phyloP scores from a whole-genome alignment of 2,113 vertebrate genomes.

The Microcebus jonahi region DNA sequence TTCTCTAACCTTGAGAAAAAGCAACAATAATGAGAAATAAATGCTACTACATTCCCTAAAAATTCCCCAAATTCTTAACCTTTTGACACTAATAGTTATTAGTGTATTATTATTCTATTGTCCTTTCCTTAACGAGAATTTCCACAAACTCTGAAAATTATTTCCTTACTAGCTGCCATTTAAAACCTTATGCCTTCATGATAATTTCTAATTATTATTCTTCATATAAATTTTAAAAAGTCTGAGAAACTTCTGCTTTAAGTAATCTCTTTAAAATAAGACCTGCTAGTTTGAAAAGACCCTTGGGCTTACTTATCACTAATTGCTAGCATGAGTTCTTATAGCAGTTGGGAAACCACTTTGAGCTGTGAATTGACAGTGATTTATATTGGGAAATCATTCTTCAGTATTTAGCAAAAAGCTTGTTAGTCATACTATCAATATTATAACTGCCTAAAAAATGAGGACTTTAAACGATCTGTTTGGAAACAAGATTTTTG shows the following conservation, averaged over 20 bases:
- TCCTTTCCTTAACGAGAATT: background rate
- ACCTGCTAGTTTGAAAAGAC: background rate
- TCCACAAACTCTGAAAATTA: background rate
- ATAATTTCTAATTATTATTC: background rate
- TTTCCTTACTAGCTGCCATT: background rate
- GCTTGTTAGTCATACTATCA: background rate
- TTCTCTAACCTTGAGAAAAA: slow-evolving; percentile 42
- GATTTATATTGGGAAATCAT: background rate
- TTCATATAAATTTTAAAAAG: slow-evolving; percentile 21
- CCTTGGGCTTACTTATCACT: background rate
- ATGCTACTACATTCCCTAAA: background rate
- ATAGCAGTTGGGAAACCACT: background rate
- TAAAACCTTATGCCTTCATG: slow-evolving; percentile 33
- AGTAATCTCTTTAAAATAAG: background rate
- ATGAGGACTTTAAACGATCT: background rate
- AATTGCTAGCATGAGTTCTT: background rate
- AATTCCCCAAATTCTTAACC: background rate
- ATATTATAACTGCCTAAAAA: background rate
- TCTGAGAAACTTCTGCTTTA: slow-evolving; percentile 24
- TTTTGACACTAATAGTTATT: background rate
- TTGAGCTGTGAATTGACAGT: background rate
- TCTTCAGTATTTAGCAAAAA: background rate
- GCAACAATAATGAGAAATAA: background rate
- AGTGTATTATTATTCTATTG: background rate
- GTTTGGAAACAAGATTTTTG: background rate